Evolutionary conservation across 2,888 invertebrate genomes (phyloP).

Genomic region (Drosophila meridiana): DNA sequence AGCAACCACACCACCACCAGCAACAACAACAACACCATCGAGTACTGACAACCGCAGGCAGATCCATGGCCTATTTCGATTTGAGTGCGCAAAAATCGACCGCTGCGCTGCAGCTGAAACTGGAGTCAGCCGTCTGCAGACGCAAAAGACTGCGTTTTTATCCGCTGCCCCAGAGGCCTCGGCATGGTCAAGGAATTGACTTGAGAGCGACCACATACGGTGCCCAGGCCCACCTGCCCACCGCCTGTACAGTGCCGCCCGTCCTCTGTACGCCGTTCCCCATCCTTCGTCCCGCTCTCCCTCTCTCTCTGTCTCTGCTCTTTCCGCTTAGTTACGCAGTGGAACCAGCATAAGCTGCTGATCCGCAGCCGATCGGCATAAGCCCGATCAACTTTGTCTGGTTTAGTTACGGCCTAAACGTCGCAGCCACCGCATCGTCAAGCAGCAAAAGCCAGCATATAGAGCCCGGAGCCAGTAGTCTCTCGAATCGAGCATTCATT

Average conservation of each 20-base stretch:
- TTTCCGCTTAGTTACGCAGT: constrained; percentile 48
- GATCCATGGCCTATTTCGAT: constrained; percentile 67
- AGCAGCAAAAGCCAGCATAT: constrained; percentile 7
- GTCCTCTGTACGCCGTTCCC: background rate
- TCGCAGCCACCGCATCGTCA: constrained; percentile 34
- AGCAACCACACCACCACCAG: constrained; percentile 27
- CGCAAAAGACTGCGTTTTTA: constrained; percentile 9
- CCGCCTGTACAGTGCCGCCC: constrained; percentile 15
- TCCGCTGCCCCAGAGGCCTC: constrained; percentile 23
- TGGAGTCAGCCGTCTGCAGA: constrained; percentile 23
- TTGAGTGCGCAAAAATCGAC: constrained; percentile 57
- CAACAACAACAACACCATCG: constrained; percentile 31
- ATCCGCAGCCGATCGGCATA: constrained; percentile 27
- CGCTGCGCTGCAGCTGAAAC: constrained; percentile 39
- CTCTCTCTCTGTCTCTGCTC: background rate
- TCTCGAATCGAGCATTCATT: background rate
- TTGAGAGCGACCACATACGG: constrained; percentile 49
- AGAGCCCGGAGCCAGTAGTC: background rate
- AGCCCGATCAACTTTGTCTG: constrained; percentile 56
- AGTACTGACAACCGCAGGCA: constrained; percentile 51
- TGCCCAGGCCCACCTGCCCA: constrained; percentile 48
- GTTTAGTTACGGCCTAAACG: constrained; percentile 56
- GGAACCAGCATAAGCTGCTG: constrained; percentile 34
- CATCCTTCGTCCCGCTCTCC: background rate
- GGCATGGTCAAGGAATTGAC: constrained; percentile 28